These are phyloP conservation scores for Stichodactyla mertensii DNA, from an alignment of 64 coral and sea anemone genomes.

Conservation along the genomic window DNA sequence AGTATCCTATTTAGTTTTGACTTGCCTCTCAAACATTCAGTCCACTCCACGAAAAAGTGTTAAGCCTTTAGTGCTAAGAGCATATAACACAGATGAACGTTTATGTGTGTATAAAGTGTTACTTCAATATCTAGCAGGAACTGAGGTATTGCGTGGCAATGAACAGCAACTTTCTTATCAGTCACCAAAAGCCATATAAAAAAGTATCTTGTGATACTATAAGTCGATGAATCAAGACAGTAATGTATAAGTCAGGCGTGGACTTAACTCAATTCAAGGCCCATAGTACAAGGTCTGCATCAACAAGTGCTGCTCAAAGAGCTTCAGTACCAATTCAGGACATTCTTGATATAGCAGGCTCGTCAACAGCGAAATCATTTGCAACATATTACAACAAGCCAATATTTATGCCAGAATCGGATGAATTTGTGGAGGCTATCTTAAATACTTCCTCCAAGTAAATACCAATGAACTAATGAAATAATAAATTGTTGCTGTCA, in stretches of 20 bases:
- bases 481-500: no score
- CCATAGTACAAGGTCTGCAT: neutral
- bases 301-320: neutral
- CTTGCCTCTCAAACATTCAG: slow-evolving; percentile 4
- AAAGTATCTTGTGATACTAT: slow-evolving; percentile 37
- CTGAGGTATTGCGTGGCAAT: slow-evolving; percentile 8
- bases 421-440: neutral
- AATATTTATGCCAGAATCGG: no score
- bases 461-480: no score
- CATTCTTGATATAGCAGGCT: slow-evolving; percentile 34
- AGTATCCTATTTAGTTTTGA: slow-evolving; percentile 25
- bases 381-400: no score
- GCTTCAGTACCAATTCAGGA: neutral
- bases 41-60: slow-evolving; percentile 4
- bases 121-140: slow-evolving; percentile 30
- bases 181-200: slow-evolving; percentile 31
- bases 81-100: slow-evolving; percentile 17
- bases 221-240: slow-evolving; percentile 31
- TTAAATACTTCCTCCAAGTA: no score
- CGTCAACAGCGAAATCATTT: neutral
- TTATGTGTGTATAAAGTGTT: slow-evolving; percentile 24
- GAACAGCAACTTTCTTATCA: slow-evolving; percentile 21
- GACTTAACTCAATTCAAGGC: slow-evolving; percentile 12
- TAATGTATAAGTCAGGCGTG: slow-evolving; percentile 19
- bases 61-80: neutral